These are phyloP conservation scores for Epinotia bilunana DNA, from an alignment of 2,888 invertebrate species.

Conservation along the genomic window DNA sequence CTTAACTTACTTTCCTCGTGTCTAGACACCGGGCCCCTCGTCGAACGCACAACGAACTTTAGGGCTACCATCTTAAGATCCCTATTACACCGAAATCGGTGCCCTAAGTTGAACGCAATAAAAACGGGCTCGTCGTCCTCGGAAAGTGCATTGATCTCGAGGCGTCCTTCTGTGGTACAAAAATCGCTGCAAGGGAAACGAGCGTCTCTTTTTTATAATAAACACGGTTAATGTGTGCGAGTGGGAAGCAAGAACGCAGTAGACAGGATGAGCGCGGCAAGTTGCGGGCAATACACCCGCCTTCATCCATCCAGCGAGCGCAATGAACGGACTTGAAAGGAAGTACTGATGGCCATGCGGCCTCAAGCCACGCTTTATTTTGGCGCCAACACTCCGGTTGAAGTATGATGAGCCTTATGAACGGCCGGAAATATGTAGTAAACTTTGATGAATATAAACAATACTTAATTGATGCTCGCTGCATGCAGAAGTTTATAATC, in stretches of 20 bases:
- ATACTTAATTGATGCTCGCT: constrained; percentile 9
- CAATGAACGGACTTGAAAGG: constrained; percentile 73
- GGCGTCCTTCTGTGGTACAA: constrained; percentile 82
- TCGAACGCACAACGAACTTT: constrained; percentile 62
- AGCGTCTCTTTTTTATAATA: constrained; percentile 69
- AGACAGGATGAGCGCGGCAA: constrained; percentile 82
- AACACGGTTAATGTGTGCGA: constrained; percentile 62
- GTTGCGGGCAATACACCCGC: constrained; percentile 81
- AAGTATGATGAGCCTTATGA: constrained; percentile 43
- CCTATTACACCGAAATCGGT: constrained; percentile 61
- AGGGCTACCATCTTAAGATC: constrained; percentile 64
- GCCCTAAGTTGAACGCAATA: constrained; percentile 68
- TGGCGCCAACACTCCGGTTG: constrained; percentile 74
- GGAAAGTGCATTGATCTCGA: constrained; percentile 83
- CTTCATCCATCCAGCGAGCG: constrained; percentile 62
- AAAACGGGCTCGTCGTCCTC: constrained; percentile 81
- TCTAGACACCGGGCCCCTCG: constrained; percentile 72
- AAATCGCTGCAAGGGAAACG: constrained; percentile 80
- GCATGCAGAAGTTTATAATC: constrained; percentile 11
- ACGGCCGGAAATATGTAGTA: constrained; percentile 31
- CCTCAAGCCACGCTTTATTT: constrained; percentile 49
- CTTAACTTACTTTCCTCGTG: constrained; percentile 76
- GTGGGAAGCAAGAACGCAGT: constrained; percentile 74
- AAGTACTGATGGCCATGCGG: constrained; percentile 39
- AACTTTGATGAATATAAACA: constrained; percentile 30